These are phyloP conservation scores for Trichomalopsis sarcophagae DNA, from an alignment of 1,140 invertebrate species.

Conservation along the genomic window DNA sequence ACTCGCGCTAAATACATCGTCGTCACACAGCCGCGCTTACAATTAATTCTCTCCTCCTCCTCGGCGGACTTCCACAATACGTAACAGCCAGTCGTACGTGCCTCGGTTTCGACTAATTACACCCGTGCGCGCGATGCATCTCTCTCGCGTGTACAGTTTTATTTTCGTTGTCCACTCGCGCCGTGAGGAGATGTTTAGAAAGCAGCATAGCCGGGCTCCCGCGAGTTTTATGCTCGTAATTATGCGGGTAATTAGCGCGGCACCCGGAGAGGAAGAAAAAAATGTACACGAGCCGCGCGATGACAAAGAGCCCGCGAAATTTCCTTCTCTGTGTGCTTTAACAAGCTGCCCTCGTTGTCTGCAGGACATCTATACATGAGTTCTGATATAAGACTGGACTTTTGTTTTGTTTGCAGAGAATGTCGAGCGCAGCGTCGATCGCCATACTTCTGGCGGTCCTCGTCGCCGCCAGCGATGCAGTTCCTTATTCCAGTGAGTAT, in stretches of 20 bases:
- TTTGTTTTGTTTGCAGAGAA: constrained; percentile 31
- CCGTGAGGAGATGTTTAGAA: not conserved
- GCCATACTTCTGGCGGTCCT: constrained; percentile 56
- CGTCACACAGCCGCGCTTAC: no score
- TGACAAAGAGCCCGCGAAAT: not conserved
- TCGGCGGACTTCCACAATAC: no score
- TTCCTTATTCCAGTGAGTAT: constrained; percentile 69
- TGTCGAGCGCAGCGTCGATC: constrained; percentile 38
- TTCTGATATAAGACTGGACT: not conserved
- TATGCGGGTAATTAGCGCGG: constrained; percentile 42
- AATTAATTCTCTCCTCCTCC: no score
- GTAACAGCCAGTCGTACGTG: not conserved
- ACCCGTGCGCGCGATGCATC: no score
- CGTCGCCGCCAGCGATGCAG: constrained; percentile 54
- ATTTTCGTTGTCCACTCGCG: constrained; percentile 4
- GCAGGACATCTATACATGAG: not conserved
- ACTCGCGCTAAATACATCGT: no score
- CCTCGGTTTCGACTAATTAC: not conserved
- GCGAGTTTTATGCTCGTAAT: constrained; percentile 40
- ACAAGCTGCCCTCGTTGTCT: not conserved
- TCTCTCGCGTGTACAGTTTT: not conserved
- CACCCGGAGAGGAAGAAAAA: constrained; percentile 3
- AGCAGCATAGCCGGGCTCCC: not conserved
- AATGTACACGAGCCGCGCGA: not conserved
- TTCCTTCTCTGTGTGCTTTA: not conserved